phyloP scores from a whole-genome alignment of 1,140 invertebrate genomes.

The Brachionus sp. region DNA sequence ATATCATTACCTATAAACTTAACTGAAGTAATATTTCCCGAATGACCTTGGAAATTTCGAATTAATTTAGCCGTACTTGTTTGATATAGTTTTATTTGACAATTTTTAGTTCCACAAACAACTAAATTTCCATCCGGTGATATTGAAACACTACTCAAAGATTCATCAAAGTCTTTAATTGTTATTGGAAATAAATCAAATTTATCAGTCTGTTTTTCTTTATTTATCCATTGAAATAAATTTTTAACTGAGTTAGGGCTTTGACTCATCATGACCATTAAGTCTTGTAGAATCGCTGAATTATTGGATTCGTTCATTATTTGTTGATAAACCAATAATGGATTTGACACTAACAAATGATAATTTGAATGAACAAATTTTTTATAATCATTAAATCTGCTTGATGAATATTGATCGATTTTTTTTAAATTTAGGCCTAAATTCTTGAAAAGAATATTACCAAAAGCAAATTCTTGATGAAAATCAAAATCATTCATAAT shows the following conservation, averaged over 20 bases:
- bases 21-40: slow-evolving; percentile 53
- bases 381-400: slow-evolving; percentile 2
- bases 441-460: slow-evolving; percentile 49
- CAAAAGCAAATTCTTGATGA: not conserved
- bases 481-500: slow-evolving; percentile 53
- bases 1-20: slow-evolving; percentile 53
- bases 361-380: slow-evolving; percentile 34
- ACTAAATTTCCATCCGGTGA: slow-evolving; percentile 51
- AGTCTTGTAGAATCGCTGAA: slow-evolving; percentile 48
- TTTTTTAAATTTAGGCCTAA: not conserved
- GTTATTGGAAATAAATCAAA: not conserved
- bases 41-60: slow-evolving; percentile 54
- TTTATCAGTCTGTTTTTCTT: slow-evolving; percentile 49
- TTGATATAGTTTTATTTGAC: slow-evolving; percentile 53
- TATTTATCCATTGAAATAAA: slow-evolving; percentile 50
- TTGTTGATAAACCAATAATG: slow-evolving; percentile 55
- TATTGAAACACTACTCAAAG: slow-evolving; percentile 53
- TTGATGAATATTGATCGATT: not conserved
- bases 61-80: slow-evolving; percentile 54
- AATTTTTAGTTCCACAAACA: slow-evolving; percentile 54
- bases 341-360: slow-evolving; percentile 49
- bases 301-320: slow-evolving; percentile 52
- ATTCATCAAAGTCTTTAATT: slow-evolving; percentile 47
- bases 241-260: not conserved
- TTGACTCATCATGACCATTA: slow-evolving; percentile 19